Base-by-base conservation (phyloP, 2,797 vertebrate genomes). In the Todus mexicanus region DNA sequence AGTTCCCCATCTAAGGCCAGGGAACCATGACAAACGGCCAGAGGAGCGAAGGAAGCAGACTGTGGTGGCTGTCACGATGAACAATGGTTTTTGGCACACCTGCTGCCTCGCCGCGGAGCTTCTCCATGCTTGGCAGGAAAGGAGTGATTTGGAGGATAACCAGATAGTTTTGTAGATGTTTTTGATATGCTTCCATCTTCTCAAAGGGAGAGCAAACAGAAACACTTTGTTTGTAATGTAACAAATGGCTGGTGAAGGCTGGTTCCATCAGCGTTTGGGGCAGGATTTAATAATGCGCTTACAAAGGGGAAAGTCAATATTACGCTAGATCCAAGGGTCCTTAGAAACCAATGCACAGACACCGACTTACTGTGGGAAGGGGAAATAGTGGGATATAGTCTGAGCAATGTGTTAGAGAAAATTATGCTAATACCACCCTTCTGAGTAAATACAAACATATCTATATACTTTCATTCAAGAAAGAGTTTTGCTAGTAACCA, bases 21-120 rank as follows among this genome's bases (percentile, higher is more conserved):
- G 45, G 92, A 21, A 81, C 37, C 16, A 20, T 69, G 66, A 63
- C 37, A 92, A 77, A 57, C 45, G 83, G 79, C 54, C 66, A 72
- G 82, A 74, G 79, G 40, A 94, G 63, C 6, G 10, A 69, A 91
- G 92, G 92, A 95, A 94, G 77, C 92, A 93, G 91, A 72, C 75
- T 79, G 93, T 94, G 84, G 88, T 77, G 94, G 84, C 94, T 95
- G 92, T 84, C 92, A 83, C 2, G 27, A 74, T 94, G 90, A 93
- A 90, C 93, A 90, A 90, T 96, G 86, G 75, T 57, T 94, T n/a
- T 92, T 96, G 92, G 95, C 94, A 87, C 75, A 96, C 94, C 90
- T 94, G 96, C 86, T 82, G 90, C 93, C 80, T 84, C 3, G 16
- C 91, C 0, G 25, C 72, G 73, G 53, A 68, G 91, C 69, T 81